Conservation (phyloP, 2,888 invertebrate species). For the Cistogaster globosa region DNA sequence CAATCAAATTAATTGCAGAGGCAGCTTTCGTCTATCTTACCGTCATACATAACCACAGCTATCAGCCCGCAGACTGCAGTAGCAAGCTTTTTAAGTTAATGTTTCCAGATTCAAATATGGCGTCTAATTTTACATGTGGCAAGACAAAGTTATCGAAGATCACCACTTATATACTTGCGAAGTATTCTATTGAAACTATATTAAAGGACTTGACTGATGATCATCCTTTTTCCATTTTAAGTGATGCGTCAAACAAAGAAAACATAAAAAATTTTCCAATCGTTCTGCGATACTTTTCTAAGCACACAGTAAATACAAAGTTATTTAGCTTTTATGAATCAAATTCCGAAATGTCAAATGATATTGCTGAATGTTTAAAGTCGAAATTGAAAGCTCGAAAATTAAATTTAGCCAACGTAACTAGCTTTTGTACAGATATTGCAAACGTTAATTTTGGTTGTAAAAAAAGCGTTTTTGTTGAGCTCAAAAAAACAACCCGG, state of each 20-base stretch:
- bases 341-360: no score
- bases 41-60: no score
- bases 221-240: conserved; percentile 22
- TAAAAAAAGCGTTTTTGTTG: no score
- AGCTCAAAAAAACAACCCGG: no score
- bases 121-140: background rate
- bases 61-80: conserved; percentile 14
- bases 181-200: conserved; percentile 15
- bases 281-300: conserved; percentile 30
- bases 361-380: no score
- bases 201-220: conserved; percentile 2
- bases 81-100: conserved; percentile 18
- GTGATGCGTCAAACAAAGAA: conserved; percentile 42
- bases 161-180: background rate
- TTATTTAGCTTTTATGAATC: background rate
- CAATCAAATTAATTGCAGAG: background rate
- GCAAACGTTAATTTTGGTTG: no score
- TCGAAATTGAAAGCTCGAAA: no score
- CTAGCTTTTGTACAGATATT: no score
- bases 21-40: background rate
- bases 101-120: background rate
- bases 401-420: no score
- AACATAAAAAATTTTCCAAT: conserved; percentile 42
- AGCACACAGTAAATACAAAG: conserved; percentile 16
- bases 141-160: conserved; percentile 16